Percentiles rank a stretch among this genome's conserved stretches.
These are phyloP conservation scores for Drosophila monieri DNA, from an alignment of 2,888 invertebrate genomes.

Conservation along the genomic window DNA sequence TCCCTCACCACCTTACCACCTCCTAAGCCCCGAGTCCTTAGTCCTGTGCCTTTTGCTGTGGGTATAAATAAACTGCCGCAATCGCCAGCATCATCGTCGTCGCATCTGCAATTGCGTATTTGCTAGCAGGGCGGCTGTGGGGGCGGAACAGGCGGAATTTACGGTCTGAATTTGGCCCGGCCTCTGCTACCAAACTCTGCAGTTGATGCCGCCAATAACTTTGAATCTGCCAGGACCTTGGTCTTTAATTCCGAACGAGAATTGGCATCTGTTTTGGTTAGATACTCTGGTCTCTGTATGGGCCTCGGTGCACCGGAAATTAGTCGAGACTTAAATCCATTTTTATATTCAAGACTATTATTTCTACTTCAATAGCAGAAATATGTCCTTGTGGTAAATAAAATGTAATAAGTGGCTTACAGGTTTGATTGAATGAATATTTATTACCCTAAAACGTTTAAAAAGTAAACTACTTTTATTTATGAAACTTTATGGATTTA, in stretches of 20 bases:
- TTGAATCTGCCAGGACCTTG: slow-evolving; percentile 24
- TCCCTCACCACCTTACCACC: background rate
- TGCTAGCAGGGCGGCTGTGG: slow-evolving; percentile 37
- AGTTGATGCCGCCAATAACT: slow-evolving; percentile 37
- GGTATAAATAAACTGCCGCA: slow-evolving; percentile 75
- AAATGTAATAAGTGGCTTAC: background rate
- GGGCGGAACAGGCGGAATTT: slow-evolving; percentile 31
- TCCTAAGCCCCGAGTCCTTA: background rate
- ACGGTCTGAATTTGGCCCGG: slow-evolving; percentile 26
- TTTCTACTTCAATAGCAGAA: background rate
- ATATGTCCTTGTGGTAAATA: background rate
- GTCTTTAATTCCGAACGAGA: slow-evolving; percentile 19
- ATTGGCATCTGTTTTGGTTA: slow-evolving; percentile 31
- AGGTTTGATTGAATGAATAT: no score
- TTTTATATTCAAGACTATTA: background rate
- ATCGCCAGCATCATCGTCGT: slow-evolving; percentile 74
- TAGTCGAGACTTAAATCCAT: slow-evolving; percentile 26
- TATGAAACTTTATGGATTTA: no score
- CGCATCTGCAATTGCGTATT: slow-evolving; percentile 79
- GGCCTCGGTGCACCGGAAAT: slow-evolving; percentile 26
- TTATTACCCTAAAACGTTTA: no score
- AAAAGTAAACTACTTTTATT: no score
- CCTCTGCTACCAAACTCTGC: slow-evolving; percentile 36
- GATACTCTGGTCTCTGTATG: slow-evolving; percentile 26
- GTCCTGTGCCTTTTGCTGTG: slow-evolving; percentile 16